Conservation (phyloP, 2,113 vertebrate genomes). For the Muntiacus muntjak region DNA sequence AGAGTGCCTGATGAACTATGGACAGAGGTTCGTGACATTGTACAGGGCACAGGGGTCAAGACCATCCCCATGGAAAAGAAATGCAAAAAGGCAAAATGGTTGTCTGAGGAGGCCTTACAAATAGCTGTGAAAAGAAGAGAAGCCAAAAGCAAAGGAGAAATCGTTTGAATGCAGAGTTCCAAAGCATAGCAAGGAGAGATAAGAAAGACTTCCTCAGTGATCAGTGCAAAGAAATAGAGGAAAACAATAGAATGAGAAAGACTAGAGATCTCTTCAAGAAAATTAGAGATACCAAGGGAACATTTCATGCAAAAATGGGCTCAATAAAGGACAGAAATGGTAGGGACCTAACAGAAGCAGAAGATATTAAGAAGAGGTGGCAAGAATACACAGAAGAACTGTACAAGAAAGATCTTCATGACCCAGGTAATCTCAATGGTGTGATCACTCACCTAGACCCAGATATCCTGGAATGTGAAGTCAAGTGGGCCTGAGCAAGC, state of each 20-base stretch:
- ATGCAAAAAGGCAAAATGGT: background rate
- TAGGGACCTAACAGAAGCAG: background rate
- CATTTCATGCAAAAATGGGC: background rate
- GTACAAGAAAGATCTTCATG: background rate
- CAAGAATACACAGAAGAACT: background rate
- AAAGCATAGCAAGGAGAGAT: background rate
- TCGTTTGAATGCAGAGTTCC: background rate
- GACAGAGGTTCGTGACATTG: background rate
- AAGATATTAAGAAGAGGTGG: background rate
- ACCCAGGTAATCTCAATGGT: background rate
- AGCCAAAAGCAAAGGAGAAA: background rate
- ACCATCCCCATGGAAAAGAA: background rate
- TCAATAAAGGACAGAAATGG: background rate
- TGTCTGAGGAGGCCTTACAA: background rate
- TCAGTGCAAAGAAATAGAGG: background rate
- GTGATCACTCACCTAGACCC: background rate
- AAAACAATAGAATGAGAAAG: background rate
- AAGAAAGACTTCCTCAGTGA: background rate
- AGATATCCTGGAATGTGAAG: background rate
- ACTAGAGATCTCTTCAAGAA: background rate
- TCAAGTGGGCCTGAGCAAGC: background rate
- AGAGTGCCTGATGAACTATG: background rate
- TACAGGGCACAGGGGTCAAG: background rate
- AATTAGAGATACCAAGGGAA: background rate
- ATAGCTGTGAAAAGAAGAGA: background rate